Percentiles rank a stretch among this genome's conserved stretches.
phyloP scores from a whole-genome alignment of 2,797 vertebrate genomes.

The Tinamus major region DNA sequence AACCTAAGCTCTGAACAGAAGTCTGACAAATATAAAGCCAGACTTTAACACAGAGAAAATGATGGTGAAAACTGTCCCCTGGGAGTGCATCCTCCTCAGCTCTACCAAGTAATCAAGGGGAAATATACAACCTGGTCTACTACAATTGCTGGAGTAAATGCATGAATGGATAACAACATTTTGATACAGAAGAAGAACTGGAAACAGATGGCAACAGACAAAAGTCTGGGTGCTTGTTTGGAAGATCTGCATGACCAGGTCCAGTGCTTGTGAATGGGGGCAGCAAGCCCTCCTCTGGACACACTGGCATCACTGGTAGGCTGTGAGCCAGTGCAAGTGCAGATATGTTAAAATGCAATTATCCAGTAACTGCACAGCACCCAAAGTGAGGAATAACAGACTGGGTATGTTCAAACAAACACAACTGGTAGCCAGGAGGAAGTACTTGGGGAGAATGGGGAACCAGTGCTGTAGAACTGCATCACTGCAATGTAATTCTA shows the following conservation, averaged over 20 bases:
- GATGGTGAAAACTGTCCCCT: neutral
- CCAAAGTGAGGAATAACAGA: neutral
- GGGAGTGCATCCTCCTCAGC: fast-evolving
- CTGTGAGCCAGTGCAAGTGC: neutral
- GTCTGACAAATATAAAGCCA: neutral
- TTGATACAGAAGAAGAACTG: neutral
- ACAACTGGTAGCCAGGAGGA: constrained; percentile 15
- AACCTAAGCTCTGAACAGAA: neutral
- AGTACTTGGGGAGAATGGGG: constrained; percentile 41
- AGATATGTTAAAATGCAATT: neutral
- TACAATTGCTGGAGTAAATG: neutral
- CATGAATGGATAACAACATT: neutral
- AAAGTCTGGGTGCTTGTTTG: neutral
- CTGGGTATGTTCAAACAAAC: neutral
- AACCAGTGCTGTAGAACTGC: constrained; percentile 37
- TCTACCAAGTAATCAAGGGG: neutral
- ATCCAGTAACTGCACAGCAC: fast-evolving
- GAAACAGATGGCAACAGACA: neutral
- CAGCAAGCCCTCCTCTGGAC: neutral
- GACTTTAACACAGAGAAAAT: neutral
- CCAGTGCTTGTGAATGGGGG: neutral
- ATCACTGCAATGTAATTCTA: constrained; percentile 53
- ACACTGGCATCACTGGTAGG: neutral
- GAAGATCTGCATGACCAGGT: neutral
- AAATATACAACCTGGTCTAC: neutral